A percentile compares a stretch with the other conserved stretches of the same genome.
Evolutionary conservation across 2,888 invertebrate genomes (phyloP).

Genomic region (Chorisops tibialis): DNA sequence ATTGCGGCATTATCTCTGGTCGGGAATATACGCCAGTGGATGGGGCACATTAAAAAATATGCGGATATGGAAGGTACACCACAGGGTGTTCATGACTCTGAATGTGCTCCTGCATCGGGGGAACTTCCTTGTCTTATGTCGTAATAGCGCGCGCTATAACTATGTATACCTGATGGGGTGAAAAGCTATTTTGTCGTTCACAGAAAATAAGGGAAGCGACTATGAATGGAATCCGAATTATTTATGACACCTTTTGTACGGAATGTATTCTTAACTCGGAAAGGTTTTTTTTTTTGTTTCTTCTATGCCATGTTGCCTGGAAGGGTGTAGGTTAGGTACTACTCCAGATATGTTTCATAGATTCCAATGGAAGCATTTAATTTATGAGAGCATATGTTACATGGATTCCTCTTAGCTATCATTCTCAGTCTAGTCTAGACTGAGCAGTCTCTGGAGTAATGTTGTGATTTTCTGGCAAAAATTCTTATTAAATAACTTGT

Average conservation of each 20-base stretch:
- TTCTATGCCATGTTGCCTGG: constrained; percentile 1
- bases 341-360: too few species aligned
- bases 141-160: not conserved
- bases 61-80: not conserved
- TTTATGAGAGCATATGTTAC: too few species aligned
- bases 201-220: not conserved
- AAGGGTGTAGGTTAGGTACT: too few species aligned
- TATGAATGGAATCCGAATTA: constrained; percentile 29
- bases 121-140: too few species aligned
- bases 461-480: too few species aligned
- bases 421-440: too few species aligned
- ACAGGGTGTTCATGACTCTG: too few species aligned
- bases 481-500: too few species aligned
- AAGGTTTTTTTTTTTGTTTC: constrained; percentile 2
- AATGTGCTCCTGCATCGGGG: too few species aligned
- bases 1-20: constrained; percentile 24
- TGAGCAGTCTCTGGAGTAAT: too few species aligned
- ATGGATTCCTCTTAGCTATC: too few species aligned
- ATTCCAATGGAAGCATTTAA: too few species aligned
- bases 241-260: constrained; percentile 28
- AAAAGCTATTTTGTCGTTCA: constrained; percentile 24
- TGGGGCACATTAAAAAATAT: not conserved
- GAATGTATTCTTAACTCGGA: constrained; percentile 16
- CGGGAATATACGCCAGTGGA: not conserved
- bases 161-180: constrained; percentile 23